Base-by-base conservation (phyloP, 2,888 invertebrate genomes). In the Amitus sp. region DNA sequence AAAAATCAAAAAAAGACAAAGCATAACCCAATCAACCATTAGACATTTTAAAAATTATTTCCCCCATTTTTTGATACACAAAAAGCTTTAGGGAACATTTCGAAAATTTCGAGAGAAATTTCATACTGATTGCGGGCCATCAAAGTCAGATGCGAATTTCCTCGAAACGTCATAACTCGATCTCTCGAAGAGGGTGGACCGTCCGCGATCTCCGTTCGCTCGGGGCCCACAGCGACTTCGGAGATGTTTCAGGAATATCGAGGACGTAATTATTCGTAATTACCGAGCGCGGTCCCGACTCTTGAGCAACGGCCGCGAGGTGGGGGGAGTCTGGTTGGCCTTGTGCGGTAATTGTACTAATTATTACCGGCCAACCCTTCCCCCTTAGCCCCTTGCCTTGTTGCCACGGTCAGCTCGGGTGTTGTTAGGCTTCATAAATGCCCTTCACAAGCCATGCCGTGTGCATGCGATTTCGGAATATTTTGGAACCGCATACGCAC, bases 311-410 rank as follows among this genome's bases (percentile, higher is more conserved):
- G 50, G 57, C 77, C 83, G 80, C 76, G 79, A 77, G 62, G 58
- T 66, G 71, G 65, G 67, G 64, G 66, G 67, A 69, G 72, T 67
- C 71, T 75, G 76, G 77, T 78, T 76, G 79, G 77, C 79, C 79
- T 80, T 80, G 79, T 71, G 71, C 75, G 71, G 79, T 80, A 79
- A 80, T 80, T 79, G 79, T 78, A 79, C 79, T 80, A 80, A 80
- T 80, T 80, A 80, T 80, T 80, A 76, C 75, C 45, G 56, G 48
- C 61, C 60, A 47, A 55, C 60, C 56, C 53, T 54, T 48, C 58
- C 47, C 56, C 53, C 62, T 42, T 61, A 50, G 47, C 63, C 56
- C 57, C 63, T 33, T 55, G 56, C 56, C 63, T 60, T 55, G 62
- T 45, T 42, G 23, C 43, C 56, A 39, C 27, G 53, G 47, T 33